Evolutionary conservation across 53 echinoderm and acorn worm genomes (phyloP), one percentile per base, ranked within the genome.

Genomic region (Henricia sp.): DNA sequence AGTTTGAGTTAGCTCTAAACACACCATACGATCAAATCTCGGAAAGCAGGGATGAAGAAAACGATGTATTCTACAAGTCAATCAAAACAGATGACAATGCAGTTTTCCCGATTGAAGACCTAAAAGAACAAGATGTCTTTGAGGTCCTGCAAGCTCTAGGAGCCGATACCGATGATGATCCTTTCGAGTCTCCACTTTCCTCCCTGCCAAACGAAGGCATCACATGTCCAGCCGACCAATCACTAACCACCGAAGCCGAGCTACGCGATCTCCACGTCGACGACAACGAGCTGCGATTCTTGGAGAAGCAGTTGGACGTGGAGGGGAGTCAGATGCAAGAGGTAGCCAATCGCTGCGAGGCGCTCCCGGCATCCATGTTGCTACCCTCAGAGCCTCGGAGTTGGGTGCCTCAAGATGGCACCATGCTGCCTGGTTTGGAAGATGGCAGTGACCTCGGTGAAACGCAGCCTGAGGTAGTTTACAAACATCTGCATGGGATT

Each of bases 131-230:
- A 17, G 93, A 93, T 73, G 88, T 93, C 30, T 84, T 83, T 52
- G 72, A 84, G 25, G 93, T 93, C 19, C 58, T 93, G 51, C 85
- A 93, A 67, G 93, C 93, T 51, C 88, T 93, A 1, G 93, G 93
- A 1, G 90, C 91, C n/a, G 35, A 63, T n/a, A 57, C 62, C 33
- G 80, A 80, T 11, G 65, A 80, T 32, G 65, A 80, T 43, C 33
- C 65, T 3, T 64, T 64, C 36, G 80, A 50, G 30, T 50, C 36
- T 64, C 80, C 65, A 25, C 63, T 16, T 6, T 42, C 77, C 58
- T 44, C 44, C 3, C 14, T 20, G 23, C 65, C 5, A 13, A 24
- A 59, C 25, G 76, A 76, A 26, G 40, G 37, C 41, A 26, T 37
- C 32, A 24, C 25, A 11, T 39, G 17, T 9, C 38, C 12, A 20